Evolutionary conservation across 2,888 invertebrate species (phyloP).

Genomic region (Syrphus vitripennis): DNA sequence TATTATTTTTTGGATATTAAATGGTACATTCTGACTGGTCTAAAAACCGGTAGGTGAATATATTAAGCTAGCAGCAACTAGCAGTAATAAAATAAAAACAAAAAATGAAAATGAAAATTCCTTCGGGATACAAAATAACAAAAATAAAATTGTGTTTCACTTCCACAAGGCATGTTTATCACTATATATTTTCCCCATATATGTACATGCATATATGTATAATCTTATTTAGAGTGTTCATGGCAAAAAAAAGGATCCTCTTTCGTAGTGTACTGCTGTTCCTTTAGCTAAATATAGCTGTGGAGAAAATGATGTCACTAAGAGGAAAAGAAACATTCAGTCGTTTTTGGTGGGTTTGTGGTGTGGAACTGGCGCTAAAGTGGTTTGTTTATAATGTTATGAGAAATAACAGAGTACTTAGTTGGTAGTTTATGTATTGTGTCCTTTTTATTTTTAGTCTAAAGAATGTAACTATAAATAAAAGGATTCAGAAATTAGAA

Average conservation of each 20-base stretch:
- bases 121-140: constrained; percentile 3
- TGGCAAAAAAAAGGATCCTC: constrained; percentile 37
- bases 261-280: not conserved
- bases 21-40: no score
- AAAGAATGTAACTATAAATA: not conserved
- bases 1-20: no score
- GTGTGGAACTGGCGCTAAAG: constrained; percentile 40
- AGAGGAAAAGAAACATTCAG: constrained; percentile 19
- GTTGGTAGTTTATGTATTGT: not conserved
- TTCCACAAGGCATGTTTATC: constrained; percentile 43
- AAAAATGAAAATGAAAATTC: constrained; percentile 35
- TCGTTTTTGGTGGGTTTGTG: constrained; percentile 18
- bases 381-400: constrained; percentile 34
- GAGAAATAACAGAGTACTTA: not conserved
- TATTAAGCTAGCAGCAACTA: not conserved
- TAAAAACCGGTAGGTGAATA: constrained; percentile 5
- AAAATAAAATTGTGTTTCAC: constrained; percentile 30
- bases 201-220: no score
- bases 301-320: not conserved
- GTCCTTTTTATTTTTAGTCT: not conserved
- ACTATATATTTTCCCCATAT: constrained; percentile 28
- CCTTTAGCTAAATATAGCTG: not conserved
- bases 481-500: not conserved
- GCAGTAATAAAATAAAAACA: not conserved
- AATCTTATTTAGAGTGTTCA: constrained; percentile 66